These are phyloP conservation scores for Sinohyriopsis cumingii DNA, from an alignment of 2,888 invertebrate genomes.

Conservation along the genomic window DNA sequence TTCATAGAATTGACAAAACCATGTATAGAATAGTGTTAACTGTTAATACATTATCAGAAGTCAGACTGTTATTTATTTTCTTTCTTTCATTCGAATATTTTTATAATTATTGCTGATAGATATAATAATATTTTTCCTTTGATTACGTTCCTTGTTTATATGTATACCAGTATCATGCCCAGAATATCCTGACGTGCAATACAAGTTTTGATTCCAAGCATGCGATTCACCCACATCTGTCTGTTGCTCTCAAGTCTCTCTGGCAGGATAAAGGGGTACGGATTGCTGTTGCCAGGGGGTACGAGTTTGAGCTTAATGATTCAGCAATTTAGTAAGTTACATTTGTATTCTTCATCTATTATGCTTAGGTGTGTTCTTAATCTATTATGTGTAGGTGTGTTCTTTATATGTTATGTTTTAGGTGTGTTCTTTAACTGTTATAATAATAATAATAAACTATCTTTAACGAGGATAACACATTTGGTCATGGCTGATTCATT, in stretches of 20 bases:
- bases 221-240: conserved; percentile 64
- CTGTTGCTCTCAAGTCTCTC: conserved; percentile 74
- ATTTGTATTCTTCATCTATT: neutral
- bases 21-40: too few species aligned
- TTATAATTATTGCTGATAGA: neutral
- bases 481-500: too few species aligned
- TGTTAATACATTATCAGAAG: too few species aligned
- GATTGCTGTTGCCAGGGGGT: conserved; percentile 79
- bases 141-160: too few species aligned
- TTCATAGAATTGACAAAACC: too few species aligned
- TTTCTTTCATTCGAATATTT: conserved; percentile 5
- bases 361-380: neutral
- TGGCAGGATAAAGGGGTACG: conserved; percentile 80
- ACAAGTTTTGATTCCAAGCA: conserved; percentile 68
- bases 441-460: too few species aligned
- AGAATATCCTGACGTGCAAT: conserved; percentile 66
- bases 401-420: too few species aligned
- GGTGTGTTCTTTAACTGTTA: too few species aligned
- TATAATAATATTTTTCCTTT: neutral
- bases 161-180: conserved; percentile 61
- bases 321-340: conserved; percentile 79
- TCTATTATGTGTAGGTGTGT: too few species aligned
- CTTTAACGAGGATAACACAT: too few species aligned
- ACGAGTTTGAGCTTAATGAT: conserved; percentile 80
- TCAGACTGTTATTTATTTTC: neutral